Conservation (phyloP, 2,888 invertebrate species). For the Creontiades dilutus region DNA sequence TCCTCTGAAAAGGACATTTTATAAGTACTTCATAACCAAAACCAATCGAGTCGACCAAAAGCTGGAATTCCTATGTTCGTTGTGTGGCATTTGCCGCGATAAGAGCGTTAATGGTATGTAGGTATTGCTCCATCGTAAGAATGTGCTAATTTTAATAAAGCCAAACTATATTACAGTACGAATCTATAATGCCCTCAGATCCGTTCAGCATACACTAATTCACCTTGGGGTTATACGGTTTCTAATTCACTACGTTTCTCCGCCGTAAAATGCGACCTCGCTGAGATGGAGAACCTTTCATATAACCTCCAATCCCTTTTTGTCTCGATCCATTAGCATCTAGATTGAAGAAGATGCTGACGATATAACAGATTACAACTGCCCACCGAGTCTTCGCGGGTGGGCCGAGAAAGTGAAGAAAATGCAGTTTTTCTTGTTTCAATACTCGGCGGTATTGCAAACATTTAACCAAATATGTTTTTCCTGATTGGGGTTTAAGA, state of each 20-base stretch:
- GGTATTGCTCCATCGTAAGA: too few relatives aligned
- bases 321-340: background rate
- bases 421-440: background rate
- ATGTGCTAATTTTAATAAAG: background rate
- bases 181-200: background rate
- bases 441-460: background rate
- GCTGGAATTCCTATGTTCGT: too few relatives aligned
- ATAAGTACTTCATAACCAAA: too few relatives aligned
- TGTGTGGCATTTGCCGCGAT: too few relatives aligned
- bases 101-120: too few relatives aligned
- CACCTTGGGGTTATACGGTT: background rate
- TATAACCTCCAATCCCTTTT: background rate
- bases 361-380: background rate
- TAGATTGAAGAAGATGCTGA: conserved; percentile 14
- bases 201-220: background rate
- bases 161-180: background rate
- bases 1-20: too few relatives aligned
- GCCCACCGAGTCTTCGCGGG: background rate
- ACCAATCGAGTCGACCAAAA: too few relatives aligned
- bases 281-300: background rate
- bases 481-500: background rate
- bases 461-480: background rate
- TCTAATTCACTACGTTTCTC: background rate
- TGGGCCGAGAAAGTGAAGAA: background rate
- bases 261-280: background rate